Conservation (phyloP, 2,888 invertebrate genomes). For the Morpho deidamia region DNA sequence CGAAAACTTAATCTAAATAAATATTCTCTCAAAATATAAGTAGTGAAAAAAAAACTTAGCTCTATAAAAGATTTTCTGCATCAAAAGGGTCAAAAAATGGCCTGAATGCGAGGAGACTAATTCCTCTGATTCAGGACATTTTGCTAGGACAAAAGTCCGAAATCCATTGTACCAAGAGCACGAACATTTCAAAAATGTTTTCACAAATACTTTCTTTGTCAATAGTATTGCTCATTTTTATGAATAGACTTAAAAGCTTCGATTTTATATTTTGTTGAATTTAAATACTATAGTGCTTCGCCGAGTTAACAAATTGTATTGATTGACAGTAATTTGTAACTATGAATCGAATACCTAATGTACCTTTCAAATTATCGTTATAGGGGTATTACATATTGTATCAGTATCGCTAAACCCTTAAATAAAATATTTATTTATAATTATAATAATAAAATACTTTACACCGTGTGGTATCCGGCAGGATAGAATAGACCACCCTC, state of each 20-base stretch:
- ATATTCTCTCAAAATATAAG: neutral
- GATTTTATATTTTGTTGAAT: neutral
- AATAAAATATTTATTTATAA: too few relatives aligned
- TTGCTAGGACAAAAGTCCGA: constrained; percentile 9
- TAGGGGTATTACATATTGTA: too few relatives aligned
- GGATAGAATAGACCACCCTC: too few relatives aligned
- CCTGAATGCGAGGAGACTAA: neutral
- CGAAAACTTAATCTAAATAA: too few relatives aligned
- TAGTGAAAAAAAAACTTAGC: neutral
- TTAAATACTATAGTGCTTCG: too few relatives aligned
- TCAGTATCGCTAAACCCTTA: too few relatives aligned
- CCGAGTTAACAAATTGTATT: too few relatives aligned
- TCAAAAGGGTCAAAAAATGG: constrained; percentile 3
- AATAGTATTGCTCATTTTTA: constrained; percentile 4
- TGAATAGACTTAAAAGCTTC: neutral
- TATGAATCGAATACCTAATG: too few relatives aligned
- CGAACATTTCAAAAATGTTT: constrained; percentile 10
- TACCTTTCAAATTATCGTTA: too few relatives aligned
- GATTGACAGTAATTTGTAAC: too few relatives aligned
- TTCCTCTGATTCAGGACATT: constrained; percentile 2
- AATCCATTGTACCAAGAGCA: constrained; percentile 3
- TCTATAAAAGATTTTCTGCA: neutral
- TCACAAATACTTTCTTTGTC: constrained; percentile 6
- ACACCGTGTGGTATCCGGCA: too few relatives aligned
- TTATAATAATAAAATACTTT: too few relatives aligned